Conservation (phyloP, 2,113 vertebrate genomes). For the Hemibagrus wyckioides region DNA sequence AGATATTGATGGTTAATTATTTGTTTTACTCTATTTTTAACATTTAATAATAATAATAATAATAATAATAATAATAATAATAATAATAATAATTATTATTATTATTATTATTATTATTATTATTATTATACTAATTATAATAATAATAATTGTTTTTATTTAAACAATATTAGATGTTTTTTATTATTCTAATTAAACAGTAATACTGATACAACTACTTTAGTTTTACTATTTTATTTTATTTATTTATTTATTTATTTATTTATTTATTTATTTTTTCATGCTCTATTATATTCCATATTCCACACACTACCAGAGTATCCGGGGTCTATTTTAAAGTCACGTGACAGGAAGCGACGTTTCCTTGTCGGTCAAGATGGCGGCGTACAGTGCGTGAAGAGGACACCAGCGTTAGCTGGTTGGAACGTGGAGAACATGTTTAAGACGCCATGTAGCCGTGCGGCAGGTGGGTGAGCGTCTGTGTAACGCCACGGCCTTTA, state of each 20-base stretch:
- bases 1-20: too few species aligned
- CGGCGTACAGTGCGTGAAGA: conserved; percentile 66
- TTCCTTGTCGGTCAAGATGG: conserved; percentile 70
- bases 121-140: neutral
- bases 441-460: conserved; percentile 69
- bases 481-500: too few species aligned
- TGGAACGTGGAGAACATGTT: conserved; percentile 66
- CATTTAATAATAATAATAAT: too few species aligned
- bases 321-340: neutral
- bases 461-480: conserved; percentile 62
- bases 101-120: too few species aligned
- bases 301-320: neutral
- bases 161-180: neutral
- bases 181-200: neutral
- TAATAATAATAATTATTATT: too few species aligned
- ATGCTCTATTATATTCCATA: neutral
- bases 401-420: conserved; percentile 54
- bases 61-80: neutral
- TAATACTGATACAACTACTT: neutral
- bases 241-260: neutral
- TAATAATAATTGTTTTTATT: neutral
- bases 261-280: neutral
- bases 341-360: conserved; percentile 60
- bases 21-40: too few species aligned
- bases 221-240: neutral